These are phyloP conservation scores for Erynnis tages DNA, from an alignment of 2,888 invertebrate species.

Conservation along the genomic window DNA sequence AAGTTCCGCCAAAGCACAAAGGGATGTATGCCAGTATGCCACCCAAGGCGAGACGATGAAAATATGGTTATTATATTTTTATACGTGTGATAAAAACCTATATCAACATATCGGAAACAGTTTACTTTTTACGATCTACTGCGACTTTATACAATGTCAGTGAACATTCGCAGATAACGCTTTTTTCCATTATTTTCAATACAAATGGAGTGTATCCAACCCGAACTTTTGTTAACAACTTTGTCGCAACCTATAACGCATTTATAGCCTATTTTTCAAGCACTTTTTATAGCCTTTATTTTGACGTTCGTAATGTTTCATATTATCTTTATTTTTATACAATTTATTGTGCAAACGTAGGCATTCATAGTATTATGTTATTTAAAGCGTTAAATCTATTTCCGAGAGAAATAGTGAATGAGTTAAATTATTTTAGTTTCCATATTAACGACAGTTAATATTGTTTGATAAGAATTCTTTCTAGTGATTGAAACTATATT, in stretches of 20 bases:
- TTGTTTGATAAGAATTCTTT: too few relatives aligned
- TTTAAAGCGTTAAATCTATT: too few relatives aligned
- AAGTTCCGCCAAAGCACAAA: slow-evolving; percentile 11
- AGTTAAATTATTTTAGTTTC: too few relatives aligned
- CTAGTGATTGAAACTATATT: too few relatives aligned
- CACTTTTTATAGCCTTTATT: too few relatives aligned
- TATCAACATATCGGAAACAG: slow-evolving; percentile 27
- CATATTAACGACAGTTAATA: too few relatives aligned
- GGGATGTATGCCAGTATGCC: slow-evolving; percentile 10
- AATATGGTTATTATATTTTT: slow-evolving; percentile 27
- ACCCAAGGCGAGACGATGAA: slow-evolving; percentile 13
- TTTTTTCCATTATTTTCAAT: slow-evolving; percentile 10
- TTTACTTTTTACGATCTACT: slow-evolving; percentile 24
- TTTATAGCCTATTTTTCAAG: too few relatives aligned
- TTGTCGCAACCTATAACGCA: background rate
- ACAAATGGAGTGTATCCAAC: slow-evolving; percentile 9
- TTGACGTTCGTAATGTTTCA: too few relatives aligned
- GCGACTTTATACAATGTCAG: slow-evolving; percentile 1
- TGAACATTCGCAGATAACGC: slow-evolving; percentile 14
- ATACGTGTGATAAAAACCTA: slow-evolving; percentile 25
- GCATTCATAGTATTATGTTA: too few relatives aligned
- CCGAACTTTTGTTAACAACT: slow-evolving; percentile 1
- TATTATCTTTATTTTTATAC: too few relatives aligned
- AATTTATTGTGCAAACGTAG: too few relatives aligned
- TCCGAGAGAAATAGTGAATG: too few relatives aligned